Evolutionary conservation across 2,113 vertebrate species (phyloP).

Genomic region (Megalops atlanticus): DNA sequence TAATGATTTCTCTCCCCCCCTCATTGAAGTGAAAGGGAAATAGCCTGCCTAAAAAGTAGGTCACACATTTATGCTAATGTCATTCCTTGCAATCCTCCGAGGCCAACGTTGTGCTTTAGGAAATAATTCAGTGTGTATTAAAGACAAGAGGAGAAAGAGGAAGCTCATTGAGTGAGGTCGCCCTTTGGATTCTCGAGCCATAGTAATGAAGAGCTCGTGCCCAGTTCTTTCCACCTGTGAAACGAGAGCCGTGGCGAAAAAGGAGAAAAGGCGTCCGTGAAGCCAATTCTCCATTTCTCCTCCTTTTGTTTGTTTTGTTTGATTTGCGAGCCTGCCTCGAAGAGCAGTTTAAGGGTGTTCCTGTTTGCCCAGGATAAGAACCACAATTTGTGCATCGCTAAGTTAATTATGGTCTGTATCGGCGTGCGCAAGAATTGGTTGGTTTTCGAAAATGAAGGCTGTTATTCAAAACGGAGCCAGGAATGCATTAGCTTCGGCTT

Average conservation of each 20-base stretch:
- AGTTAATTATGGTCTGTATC: conserved; percentile 35
- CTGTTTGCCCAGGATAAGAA: conserved; percentile 32
- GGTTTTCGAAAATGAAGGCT: conserved; percentile 27
- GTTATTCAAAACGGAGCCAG: conserved; percentile 25
- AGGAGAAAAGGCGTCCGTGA: background rate
- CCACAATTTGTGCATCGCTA: conserved; percentile 31
- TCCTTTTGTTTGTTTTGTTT: conserved; percentile 22
- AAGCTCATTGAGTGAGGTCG: background rate
- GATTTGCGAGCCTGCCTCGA: conserved; percentile 27
- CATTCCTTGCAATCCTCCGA: conserved; percentile 14
- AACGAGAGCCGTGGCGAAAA: conserved; percentile 7
- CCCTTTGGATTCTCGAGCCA: background rate
- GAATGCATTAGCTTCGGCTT: conserved; percentile 18
- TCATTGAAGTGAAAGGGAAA: conserved; percentile 2
- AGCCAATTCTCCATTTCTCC: conserved; percentile 22
- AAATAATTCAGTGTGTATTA: conserved; percentile 7
- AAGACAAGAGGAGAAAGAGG: background rate
- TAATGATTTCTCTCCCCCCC: background rate
- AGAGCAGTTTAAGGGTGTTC: conserved; percentile 12
- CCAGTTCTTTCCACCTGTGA: conserved; percentile 15
- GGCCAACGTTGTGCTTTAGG: background rate
- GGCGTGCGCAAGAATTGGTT: conserved; percentile 17
- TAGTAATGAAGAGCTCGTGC: background rate
- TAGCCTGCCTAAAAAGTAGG: conserved; percentile 12
- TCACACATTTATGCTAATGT: conserved; percentile 23